Evolutionary conservation across 2,113 vertebrate species (phyloP).

Genomic region (Callionymus lyra): DNA sequence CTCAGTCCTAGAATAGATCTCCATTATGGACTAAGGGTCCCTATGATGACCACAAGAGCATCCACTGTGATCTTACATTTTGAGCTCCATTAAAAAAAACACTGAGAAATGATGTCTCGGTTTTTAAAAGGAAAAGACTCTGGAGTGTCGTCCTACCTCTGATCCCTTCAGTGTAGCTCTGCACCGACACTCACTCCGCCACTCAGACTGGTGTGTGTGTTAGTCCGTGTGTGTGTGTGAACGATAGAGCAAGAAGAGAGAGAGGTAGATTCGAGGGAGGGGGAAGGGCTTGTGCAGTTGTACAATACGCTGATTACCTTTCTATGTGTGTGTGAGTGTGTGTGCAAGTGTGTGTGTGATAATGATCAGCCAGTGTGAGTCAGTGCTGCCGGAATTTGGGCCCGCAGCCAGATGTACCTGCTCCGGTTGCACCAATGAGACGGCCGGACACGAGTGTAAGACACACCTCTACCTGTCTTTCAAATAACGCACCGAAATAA

Average conservation of each 20-base stretch:
- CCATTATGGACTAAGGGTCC: slow-evolving; percentile 42
- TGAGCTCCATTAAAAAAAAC: no score
- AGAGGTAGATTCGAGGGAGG: slow-evolving; percentile 18
- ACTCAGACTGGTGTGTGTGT: slow-evolving; percentile 17
- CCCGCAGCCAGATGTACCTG: slow-evolving; percentile 55
- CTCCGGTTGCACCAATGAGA: slow-evolving; percentile 29
- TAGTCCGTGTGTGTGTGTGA: slow-evolving; percentile 22
- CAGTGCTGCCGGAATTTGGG: slow-evolving; percentile 61
- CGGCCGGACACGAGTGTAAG: not conserved
- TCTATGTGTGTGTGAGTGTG: slow-evolving; percentile 23
- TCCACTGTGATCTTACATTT: no score
- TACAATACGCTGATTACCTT: slow-evolving; percentile 33
- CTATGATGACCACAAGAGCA: slow-evolving; percentile 27
- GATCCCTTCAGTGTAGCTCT: slow-evolving; percentile 6
- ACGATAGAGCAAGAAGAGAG: slow-evolving; percentile 10
- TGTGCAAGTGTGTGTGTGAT: slow-evolving; percentile 13
- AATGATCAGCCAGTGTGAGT: slow-evolving; percentile 58
- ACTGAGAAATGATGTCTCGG: no score
- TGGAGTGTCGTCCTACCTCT: slow-evolving; percentile 24
- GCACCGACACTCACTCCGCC: slow-evolving; percentile 11
- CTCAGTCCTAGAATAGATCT: slow-evolving; percentile 49
- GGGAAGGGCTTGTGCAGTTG: slow-evolving; percentile 50
- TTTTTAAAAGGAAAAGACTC: slow-evolving; percentile 17
- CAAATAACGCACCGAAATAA: no score
- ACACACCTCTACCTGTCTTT: not conserved